phyloP scores from a whole-genome alignment of 2,888 invertebrate genomes.

The Drosophila mimica region DNA sequence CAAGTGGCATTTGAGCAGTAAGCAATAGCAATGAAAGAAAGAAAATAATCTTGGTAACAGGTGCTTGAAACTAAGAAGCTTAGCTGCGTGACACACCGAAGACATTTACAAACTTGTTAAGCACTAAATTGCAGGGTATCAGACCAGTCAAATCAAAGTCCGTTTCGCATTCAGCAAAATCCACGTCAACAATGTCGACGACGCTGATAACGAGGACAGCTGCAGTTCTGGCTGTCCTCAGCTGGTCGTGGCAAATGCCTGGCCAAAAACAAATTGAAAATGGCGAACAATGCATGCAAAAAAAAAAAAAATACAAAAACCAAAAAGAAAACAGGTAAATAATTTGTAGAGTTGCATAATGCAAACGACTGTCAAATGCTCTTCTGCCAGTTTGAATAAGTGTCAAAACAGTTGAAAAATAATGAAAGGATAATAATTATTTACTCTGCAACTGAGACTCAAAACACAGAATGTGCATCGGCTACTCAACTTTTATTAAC shows the following conservation, averaged over 20 bases:
- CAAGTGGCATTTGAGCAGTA: constrained; percentile 8
- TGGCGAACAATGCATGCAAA: constrained; percentile 28
- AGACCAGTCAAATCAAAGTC: constrained; percentile 7
- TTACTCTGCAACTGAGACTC: not conserved
- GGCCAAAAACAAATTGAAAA: constrained; percentile 56
- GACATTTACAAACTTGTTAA: not conserved
- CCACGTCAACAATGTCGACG: constrained; percentile 19
- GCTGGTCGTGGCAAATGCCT: constrained; percentile 53
- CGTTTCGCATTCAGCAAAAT: constrained; percentile 24
- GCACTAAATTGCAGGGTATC: constrained; percentile 4
- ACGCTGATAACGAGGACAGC: constrained; percentile 56
- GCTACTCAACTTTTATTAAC: not conserved
- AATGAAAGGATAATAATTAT: not conserved
- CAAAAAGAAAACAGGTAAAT: not conserved
- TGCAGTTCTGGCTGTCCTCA: constrained; percentile 45
- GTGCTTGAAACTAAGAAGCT: not conserved
- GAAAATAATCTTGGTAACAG: constrained; percentile 4
- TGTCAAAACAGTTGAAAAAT: not conserved
- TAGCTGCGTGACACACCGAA: not conserved
- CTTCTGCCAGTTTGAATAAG: not conserved
- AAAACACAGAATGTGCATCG: not conserved
- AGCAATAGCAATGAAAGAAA: not conserved
- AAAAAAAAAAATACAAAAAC: constrained; percentile 6
- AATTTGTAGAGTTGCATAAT: not conserved
- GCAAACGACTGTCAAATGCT: not conserved